Evolutionary conservation across 2,888 invertebrate genomes (phyloP), one percentile per base, ranked within the genome.

Genomic region (Apamea anceps): DNA sequence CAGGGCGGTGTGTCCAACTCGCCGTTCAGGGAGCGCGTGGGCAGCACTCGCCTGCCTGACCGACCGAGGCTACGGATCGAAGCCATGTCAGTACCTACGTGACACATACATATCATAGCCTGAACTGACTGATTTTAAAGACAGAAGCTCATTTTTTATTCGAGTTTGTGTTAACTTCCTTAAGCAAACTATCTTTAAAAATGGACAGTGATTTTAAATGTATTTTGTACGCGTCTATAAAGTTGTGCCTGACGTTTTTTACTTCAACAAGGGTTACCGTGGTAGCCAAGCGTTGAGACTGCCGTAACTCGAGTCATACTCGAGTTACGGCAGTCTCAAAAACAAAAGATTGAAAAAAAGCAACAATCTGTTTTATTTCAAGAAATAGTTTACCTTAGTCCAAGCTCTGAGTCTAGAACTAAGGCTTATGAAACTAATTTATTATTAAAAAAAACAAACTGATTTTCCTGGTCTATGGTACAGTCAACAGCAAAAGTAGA

Each of bases 61-160:
- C 97, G 99, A 94, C 98, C 99, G 96, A 98, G 99, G 98, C 98
- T 99, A 96, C 98, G 99, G 98, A 98, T 97, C 96, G 98, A 97
- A 94, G 95, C 96, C 92, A 95, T 97, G 97, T 97, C 96, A 97
- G 97, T 97, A 97, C 66, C 80, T 77, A 81, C 78, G 85, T 83
- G 75, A 92, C 90, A 88, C 75, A 85, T 82, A 87, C 73, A 81
- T 83, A 80, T 75, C 75, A 62, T 71, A 77, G 21, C 81, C 68
- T 63, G 57, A 79, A 72, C 76, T 87, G 84, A 79, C 72, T 79
- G 63, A 45, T 87, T 84, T 87, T 84, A 87, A 88, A 85, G 48
- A 77, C 28, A 45, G 37, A 72, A 42, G 18, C n/a, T 42, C 7
- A 1, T 60, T n/a, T 60, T 37, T n/a, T 57, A 72, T 57, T 72